phyloP scores from a whole-genome alignment of 2,888 invertebrate genomes.

The Tiliacea aurago region DNA sequence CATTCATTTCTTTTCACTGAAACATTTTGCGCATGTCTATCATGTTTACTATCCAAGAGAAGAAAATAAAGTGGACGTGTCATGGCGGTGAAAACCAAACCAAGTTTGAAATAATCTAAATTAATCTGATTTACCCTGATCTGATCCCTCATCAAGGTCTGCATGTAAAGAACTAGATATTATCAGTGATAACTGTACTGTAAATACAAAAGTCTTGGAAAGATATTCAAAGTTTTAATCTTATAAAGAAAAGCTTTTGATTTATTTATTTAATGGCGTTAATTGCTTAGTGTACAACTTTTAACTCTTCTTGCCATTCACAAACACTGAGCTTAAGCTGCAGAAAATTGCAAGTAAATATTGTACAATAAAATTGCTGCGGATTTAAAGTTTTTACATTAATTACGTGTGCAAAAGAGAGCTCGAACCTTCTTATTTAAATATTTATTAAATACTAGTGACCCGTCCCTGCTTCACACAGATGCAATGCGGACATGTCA shows the following conservation, averaged over 20 bases:
- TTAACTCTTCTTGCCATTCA: neutral
- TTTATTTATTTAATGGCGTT: neutral
- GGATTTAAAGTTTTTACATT: slow-evolving; percentile 25
- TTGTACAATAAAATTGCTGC: neutral
- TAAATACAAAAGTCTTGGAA: neutral
- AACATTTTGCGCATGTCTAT: no score
- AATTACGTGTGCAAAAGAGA: slow-evolving; percentile 27
- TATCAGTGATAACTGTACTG: neutral
- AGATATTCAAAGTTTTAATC: neutral
- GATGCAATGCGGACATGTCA: no score
- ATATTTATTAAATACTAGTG: slow-evolving; percentile 30
- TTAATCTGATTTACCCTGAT: no score
- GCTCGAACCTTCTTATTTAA: slow-evolving; percentile 7
- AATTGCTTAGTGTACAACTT: neutral
- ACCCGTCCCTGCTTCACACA: neutral
- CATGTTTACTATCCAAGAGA: neutral
- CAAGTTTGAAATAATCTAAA: neutral
- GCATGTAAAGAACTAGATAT: neutral
- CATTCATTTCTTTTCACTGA: no score
- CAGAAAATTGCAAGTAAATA: slow-evolving; percentile 10
- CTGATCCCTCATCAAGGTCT: neutral
- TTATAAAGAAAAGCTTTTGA: neutral
- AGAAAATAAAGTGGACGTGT: neutral
- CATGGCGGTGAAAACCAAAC: neutral
- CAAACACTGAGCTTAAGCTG: slow-evolving; percentile 3